Conservation (phyloP, 2,888 invertebrate species). For the Suillia variegata region DNA sequence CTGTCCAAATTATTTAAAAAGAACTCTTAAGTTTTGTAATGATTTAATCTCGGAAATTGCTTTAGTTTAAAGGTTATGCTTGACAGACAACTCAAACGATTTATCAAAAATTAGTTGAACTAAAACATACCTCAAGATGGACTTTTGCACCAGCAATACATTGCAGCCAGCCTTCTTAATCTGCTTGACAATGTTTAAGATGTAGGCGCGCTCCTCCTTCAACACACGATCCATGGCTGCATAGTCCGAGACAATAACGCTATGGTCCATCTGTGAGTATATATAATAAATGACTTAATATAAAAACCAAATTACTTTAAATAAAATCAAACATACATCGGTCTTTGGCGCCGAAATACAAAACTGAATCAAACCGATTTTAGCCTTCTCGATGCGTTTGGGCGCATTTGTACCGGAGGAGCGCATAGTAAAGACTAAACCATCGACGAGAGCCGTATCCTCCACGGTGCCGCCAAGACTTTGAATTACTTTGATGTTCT, state of each 20-base stretch:
- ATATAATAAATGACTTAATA: background rate
- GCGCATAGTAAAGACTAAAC: slow-evolving; percentile 92
- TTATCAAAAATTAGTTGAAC: too few relatives aligned
- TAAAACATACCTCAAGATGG: slow-evolving; percentile 69
- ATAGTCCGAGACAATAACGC: slow-evolving; percentile 95
- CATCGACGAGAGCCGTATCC: slow-evolving; percentile 94
- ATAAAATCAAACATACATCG: slow-evolving; percentile 70
- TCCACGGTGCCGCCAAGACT: slow-evolving; percentile 97
- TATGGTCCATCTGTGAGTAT: slow-evolving; percentile 83
- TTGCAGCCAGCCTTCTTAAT: slow-evolving; percentile 99
- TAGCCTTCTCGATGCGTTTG: slow-evolving; percentile 93
- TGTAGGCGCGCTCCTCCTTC: slow-evolving; percentile 96
- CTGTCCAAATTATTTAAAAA: too few relatives aligned
- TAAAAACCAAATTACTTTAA: background rate
- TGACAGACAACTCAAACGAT: too few relatives aligned
- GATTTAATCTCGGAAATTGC: too few relatives aligned
- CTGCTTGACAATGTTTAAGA: slow-evolving; percentile 97
- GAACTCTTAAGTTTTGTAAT: too few relatives aligned
- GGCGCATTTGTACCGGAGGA: slow-evolving; percentile 90
- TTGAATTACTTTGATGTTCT: slow-evolving; percentile 95
- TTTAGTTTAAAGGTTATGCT: too few relatives aligned
- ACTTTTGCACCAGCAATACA: slow-evolving; percentile 88
- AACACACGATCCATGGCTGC: slow-evolving; percentile 99
- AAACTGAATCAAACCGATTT: slow-evolving; percentile 98
- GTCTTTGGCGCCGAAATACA: slow-evolving; percentile 99